Evolutionary conservation across 1,140 invertebrate genomes (phyloP), one percentile per base, ranked within the genome.

Genomic region (Lamellibrachia luymesi): DNA sequence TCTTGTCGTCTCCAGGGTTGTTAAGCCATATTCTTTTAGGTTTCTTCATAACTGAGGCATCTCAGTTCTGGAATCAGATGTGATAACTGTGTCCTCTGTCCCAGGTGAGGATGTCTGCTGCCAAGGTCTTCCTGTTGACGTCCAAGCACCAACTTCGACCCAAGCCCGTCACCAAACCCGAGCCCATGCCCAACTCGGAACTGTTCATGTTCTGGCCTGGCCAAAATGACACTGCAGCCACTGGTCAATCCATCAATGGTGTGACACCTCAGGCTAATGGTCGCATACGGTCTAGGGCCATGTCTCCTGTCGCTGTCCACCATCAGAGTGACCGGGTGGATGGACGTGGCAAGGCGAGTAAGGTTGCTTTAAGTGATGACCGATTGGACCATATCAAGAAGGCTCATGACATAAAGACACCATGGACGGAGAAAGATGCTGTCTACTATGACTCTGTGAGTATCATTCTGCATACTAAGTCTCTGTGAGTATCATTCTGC

Each of bases 321-420:
- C 64, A 80, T 10, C 64, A 80, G 17, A 80, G 8, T 80, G 64
- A 22, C 8, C 7, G 64, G 13, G 64, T 80, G 13, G 64, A 80
- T 22, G 7, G 64, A 17, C 64, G 64, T 80, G 64, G 25, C 13
- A 80, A 1, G 64, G 25, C 0, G 64, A 80, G 8, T 22, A 80
- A 22, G 64, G 64, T 91, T 27, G 90, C 93, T 97, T 90, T 93
- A 93, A 38, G 93, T 94, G 92, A 94, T 95, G 50, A 94, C 97
- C 94, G 97, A 97, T 50, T 97, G 97, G 7, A 96, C 97, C 89
- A 95, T 97, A 25, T 97, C 97, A 94, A 97, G 98, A 95, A 97
- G 97, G 94, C 97, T 97, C 7, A 38, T 49, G 64, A 93, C 38
- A 49, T 90, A 25, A 93, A 93, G 90, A 91, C 93, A 27, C 93